Evolutionary conservation across 2,113 vertebrate genomes (phyloP).

Genomic region (Erinaceus europaeus): DNA sequence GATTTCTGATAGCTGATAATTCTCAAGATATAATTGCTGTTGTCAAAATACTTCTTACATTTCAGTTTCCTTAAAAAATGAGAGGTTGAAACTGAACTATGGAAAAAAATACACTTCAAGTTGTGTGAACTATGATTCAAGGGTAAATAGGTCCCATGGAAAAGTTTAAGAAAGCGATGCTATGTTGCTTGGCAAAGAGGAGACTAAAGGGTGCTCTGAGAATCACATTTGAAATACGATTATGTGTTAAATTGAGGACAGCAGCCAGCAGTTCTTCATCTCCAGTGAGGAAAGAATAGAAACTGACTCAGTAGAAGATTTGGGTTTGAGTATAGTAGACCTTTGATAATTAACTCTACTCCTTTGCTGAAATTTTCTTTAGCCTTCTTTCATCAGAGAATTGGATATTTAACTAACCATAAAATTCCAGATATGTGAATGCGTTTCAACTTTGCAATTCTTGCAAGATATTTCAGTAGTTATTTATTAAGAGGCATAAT

Average conservation of each 20-base stretch:
- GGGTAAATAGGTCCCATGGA: constrained; percentile 55
- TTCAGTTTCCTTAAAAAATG: constrained; percentile 44
- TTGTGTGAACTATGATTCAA: constrained; percentile 41
- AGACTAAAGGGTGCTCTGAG: constrained; percentile 59
- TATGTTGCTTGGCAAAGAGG: constrained; percentile 57
- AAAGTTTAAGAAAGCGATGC: constrained; percentile 64
- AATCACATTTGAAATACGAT: constrained; percentile 62
- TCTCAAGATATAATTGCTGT: not conserved
- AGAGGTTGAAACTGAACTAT: not conserved
- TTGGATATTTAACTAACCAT: not conserved
- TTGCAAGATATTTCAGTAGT: not conserved
- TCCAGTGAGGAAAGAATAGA: constrained; percentile 34
- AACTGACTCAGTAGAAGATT: constrained; percentile 26
- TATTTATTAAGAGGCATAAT: not conserved
- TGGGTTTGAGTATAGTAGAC: not conserved
- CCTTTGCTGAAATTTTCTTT: constrained; percentile 10
- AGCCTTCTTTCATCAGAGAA: not conserved
- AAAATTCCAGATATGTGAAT: not conserved
- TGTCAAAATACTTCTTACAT: constrained; percentile 2
- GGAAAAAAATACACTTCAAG: constrained; percentile 44
- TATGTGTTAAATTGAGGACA: constrained; percentile 55
- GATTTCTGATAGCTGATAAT: constrained; percentile 40
- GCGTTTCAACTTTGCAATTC: not conserved
- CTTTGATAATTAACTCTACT: constrained; percentile 24
- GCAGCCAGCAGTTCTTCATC: constrained; percentile 52